These are phyloP conservation scores for Watsonalla binaria DNA, from an alignment of 2,888 invertebrate genomes.

Conservation along the genomic window DNA sequence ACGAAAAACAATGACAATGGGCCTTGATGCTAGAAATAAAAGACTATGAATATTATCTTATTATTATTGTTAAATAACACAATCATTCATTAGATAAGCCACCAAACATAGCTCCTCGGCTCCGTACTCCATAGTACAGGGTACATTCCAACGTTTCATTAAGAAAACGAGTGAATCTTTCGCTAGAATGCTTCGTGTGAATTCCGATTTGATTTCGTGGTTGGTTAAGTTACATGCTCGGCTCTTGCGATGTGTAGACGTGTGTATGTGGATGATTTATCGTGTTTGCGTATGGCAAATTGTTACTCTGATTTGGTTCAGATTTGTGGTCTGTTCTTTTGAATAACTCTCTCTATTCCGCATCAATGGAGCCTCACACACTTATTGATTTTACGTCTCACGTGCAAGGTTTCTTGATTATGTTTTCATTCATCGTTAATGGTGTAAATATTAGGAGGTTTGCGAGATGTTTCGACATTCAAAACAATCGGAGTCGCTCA, in stretches of 20 bases:
- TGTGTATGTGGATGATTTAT: conserved; percentile 1
- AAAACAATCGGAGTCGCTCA: no score
- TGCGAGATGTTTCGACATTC: no score
- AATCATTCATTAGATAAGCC: conserved; percentile 3
- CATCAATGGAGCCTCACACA: no score
- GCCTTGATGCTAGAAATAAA: no score
- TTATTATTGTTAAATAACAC: neutral
- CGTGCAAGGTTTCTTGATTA: no score
- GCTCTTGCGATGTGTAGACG: neutral
- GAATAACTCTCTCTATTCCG: no score
- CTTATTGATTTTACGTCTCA: no score
- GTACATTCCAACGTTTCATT: conserved; percentile 51
- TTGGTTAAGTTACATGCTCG: conserved; percentile 23
- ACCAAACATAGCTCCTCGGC: conserved; percentile 10
- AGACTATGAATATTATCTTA: no score
- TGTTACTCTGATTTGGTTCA: neutral
- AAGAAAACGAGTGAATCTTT: conserved; percentile 51
- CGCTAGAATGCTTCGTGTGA: conserved; percentile 30
- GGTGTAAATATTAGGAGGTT: no score
- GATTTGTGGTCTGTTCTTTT: neutral
- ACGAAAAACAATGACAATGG: no score
- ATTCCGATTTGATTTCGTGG: conserved; percentile 41
- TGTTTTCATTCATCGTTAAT: no score
- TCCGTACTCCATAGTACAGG: conserved; percentile 23
- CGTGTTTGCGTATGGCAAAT: neutral